Evolutionary conservation across 2,113 vertebrate genomes (phyloP), one percentile per base, ranked within the genome.

Genomic region (Triplophysa dalaica): DNA sequence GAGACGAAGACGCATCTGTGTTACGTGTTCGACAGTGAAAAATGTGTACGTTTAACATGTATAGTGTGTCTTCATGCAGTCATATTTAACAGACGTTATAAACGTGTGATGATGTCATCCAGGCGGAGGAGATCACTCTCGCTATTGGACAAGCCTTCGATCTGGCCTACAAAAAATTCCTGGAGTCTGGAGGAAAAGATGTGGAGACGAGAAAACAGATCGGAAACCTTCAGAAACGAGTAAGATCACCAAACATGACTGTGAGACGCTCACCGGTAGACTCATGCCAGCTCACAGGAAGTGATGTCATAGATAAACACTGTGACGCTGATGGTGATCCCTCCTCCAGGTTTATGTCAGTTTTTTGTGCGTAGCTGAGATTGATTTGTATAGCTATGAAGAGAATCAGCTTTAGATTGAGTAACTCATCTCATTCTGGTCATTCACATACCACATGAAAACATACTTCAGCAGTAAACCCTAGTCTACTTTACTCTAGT

Each of bases 11-110:
- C 96, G 86, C 98, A 99, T 78, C 94, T 98, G 83, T 99, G 98
- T 89, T 99, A 95, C 26, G 97, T 99, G 73, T 99, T 99, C 90
- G 96, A 99, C 94, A 99, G 98, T 79, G 98, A 99, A 80, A 99
- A 99, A 92, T 99, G 97, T 95, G 98, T 99, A 97, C 93, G 97
- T 75, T 10, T 93, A 90, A 50, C 54, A 22, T 14, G 11, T 8
- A 63, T 13, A 38, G 17, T 68, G 22, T 52, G n/a, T 43, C 2
- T 17, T 22, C 33, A 3, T 17, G 33, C 33, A 3, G 5, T 24
- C 17, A 69, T 22, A 24, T 16, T 50, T 60, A 21, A 9, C 8
- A 54, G 19, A 21, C n/a, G 41, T 70, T 77, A 60, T 45, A 22
- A 52, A 7, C 13, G 29, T 54, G 38, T 70, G 24, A 50, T 65